These are phyloP conservation scores for Sylvilagus floridanus DNA, from an alignment of 2,797 vertebrate genomes.

Conservation along the genomic window DNA sequence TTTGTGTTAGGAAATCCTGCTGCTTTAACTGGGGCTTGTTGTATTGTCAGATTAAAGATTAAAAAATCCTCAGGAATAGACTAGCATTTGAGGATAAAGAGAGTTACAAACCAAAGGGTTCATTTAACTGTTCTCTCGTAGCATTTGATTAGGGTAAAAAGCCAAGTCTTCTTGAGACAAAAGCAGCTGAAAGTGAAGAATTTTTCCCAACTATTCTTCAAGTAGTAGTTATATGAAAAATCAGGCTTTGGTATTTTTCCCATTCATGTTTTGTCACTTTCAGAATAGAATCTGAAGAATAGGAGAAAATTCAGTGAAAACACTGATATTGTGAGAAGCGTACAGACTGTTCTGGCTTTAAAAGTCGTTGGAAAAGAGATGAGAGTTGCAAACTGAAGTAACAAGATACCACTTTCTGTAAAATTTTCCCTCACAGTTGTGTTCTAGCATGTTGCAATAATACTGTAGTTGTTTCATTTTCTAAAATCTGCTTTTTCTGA, in stretches of 20 bases:
- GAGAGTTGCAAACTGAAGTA: slow-evolving; percentile 55
- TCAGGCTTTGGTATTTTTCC: slow-evolving; percentile 65
- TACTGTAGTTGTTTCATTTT: slow-evolving; percentile 69
- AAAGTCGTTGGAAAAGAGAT: slow-evolving; percentile 64
- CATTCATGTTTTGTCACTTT: slow-evolving; percentile 68
- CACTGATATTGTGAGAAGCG: slow-evolving; percentile 43
- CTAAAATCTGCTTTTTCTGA: slow-evolving; percentile 67
- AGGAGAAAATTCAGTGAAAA: slow-evolving; percentile 62
- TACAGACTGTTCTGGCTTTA: slow-evolving; percentile 58
- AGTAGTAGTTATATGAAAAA: slow-evolving; percentile 67
- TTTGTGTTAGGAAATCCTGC: slow-evolving; percentile 69
- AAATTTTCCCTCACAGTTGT: slow-evolving; percentile 48
- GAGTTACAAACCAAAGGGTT: slow-evolving; percentile 63
- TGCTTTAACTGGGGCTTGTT: slow-evolving; percentile 56
- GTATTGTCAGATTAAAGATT: slow-evolving; percentile 8
- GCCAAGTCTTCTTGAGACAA: slow-evolving; percentile 47
- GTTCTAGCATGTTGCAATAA: slow-evolving; percentile 47
- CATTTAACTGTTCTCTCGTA: slow-evolving; percentile 70
- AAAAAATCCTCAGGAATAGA: slow-evolving; percentile 58
- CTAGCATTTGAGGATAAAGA: slow-evolving; percentile 61
- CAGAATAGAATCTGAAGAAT: slow-evolving; percentile 48
- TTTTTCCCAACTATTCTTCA: slow-evolving; percentile 59
- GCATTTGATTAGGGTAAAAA: slow-evolving; percentile 72
- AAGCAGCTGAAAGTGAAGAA: slow-evolving; percentile 30
- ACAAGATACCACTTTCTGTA: slow-evolving; percentile 56